These are phyloP conservation scores for Tyria jacobaeae DNA, from an alignment of 2,888 invertebrate species.

Conservation along the genomic window DNA sequence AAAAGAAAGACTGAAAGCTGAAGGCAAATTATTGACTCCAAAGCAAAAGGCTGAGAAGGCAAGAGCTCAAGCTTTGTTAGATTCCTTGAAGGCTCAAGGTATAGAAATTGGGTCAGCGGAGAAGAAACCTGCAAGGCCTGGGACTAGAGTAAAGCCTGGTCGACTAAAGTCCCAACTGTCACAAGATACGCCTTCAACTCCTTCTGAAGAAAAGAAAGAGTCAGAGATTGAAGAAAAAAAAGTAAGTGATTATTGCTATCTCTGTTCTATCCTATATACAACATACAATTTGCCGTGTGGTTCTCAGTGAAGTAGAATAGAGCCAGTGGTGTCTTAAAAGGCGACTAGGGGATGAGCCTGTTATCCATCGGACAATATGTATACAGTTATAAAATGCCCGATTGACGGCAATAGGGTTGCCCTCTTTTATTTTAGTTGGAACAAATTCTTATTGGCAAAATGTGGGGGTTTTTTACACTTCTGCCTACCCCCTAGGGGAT, in stretches of 20 bases:
- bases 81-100: slow-evolving; percentile 95
- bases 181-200: slow-evolving; percentile 82
- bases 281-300: too few relatives aligned
- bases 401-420: too few relatives aligned
- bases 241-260: slow-evolving; percentile 49
- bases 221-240: slow-evolving; percentile 85
- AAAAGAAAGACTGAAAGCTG: slow-evolving; percentile 97
- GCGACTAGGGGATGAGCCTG: too few relatives aligned
- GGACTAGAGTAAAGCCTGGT: slow-evolving; percentile 91
- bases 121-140: slow-evolving; percentile 87
- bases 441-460: too few relatives aligned
- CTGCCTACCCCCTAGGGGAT: too few relatives aligned
- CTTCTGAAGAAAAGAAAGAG: slow-evolving; percentile 82
- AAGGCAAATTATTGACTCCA: slow-evolving; percentile 96
- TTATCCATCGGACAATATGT: too few relatives aligned
- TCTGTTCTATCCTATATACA: not conserved
- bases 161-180: slow-evolving; percentile 89
- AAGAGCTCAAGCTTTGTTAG: slow-evolving; percentile 95
- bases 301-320: too few relatives aligned
- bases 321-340: too few relatives aligned
- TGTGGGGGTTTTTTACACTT: too few relatives aligned
- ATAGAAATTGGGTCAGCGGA: slow-evolving; percentile 92
- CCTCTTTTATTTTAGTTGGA: too few relatives aligned
- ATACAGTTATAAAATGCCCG: too few relatives aligned
- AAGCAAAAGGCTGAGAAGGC: slow-evolving; percentile 97